phyloP scores from a whole-genome alignment of 2,113 vertebrate genomes.

The Ptilonorhynchus violaceus region DNA sequence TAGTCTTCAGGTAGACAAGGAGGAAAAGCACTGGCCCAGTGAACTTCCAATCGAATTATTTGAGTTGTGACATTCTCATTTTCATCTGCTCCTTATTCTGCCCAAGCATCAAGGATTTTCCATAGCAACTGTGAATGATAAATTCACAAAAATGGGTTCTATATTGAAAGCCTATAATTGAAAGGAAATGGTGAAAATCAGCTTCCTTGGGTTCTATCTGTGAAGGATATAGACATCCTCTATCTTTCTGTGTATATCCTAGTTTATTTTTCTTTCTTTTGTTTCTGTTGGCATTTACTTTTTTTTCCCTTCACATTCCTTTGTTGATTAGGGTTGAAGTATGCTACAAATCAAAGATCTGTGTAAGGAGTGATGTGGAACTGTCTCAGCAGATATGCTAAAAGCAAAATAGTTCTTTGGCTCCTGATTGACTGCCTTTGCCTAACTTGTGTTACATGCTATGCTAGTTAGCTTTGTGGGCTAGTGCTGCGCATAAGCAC shows the following conservation, averaged over 20 bases:
- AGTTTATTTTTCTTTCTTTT: not conserved
- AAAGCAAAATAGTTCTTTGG: not conserved
- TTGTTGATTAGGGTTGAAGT: not conserved
- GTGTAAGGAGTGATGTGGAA: not conserved
- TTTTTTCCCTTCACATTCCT: not conserved
- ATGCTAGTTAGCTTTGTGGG: not conserved
- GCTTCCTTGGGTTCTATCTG: not conserved
- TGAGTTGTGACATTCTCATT: not conserved
- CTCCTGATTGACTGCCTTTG: not conserved
- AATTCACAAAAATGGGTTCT: not conserved
- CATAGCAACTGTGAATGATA: not conserved
- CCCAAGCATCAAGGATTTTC: not conserved
- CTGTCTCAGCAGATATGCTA: not conserved
- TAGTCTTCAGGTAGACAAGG: not conserved
- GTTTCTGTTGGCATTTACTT: not conserved
- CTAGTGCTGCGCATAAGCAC: not conserved
- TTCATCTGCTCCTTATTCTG: not conserved
- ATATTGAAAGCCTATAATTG: not conserved
- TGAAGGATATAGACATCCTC: not conserved
- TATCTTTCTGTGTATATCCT: not conserved
- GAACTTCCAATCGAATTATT: not conserved
- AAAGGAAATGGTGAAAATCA: not conserved
- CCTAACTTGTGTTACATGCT: not conserved
- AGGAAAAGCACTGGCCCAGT: not conserved
- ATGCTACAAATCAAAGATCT: not conserved